phyloP scores from a whole-genome alignment of 2,888 invertebrate species.

The Dioctria linearis region DNA sequence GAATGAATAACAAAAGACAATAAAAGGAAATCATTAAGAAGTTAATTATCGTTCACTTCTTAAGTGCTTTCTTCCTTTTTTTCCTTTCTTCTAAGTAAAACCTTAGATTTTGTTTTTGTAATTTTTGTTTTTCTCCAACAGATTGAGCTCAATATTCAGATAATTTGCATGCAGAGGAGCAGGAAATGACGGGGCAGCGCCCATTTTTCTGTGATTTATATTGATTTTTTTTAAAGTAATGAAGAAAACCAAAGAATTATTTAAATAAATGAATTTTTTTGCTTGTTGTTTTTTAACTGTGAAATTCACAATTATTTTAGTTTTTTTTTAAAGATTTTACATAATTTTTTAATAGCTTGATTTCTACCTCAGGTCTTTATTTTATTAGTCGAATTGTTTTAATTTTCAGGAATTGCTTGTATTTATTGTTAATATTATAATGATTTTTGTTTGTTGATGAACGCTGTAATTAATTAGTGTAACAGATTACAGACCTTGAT shows the following conservation, averaged over 20 bases:
- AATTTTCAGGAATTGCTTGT: no score
- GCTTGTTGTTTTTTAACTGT: no score
- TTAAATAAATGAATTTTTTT: background rate
- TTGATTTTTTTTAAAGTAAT: background rate
- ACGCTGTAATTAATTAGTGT: no score
- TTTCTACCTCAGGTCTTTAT: no score
- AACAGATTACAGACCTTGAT: no score
- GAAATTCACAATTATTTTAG: no score
- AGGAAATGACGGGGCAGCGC: background rate
- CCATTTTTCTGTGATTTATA: background rate
- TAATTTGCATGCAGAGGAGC: background rate
- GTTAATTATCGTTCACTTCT: background rate
- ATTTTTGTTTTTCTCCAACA: background rate
- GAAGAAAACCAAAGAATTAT: background rate
- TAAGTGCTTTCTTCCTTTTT: background rate
- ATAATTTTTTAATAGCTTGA: no score
- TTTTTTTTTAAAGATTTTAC: no score
- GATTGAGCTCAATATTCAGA: constrained; percentile 23
- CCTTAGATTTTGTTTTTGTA: background rate
- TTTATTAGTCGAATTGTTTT: no score
- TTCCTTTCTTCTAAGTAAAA: background rate
- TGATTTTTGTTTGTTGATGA: no score
- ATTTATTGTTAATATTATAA: no score
- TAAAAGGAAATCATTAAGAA: constrained; percentile 11
- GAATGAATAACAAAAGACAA: constrained; percentile 43